These are phyloP conservation scores for Tolypeutes matacus DNA, from an alignment of 2,797 vertebrate genomes.

Conservation along the genomic window DNA sequence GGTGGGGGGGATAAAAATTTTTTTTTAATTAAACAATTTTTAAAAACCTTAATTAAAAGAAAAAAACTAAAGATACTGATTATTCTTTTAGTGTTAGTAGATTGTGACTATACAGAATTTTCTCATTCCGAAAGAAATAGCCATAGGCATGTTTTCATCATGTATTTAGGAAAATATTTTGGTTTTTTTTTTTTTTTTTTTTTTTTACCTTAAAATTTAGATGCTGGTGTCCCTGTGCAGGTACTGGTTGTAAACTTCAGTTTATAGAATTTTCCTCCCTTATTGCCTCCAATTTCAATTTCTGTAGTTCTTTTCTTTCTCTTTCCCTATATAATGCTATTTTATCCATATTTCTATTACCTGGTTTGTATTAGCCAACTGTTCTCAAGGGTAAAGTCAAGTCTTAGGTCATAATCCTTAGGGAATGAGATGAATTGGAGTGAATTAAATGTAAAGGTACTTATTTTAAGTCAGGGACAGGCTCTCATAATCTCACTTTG, in stretches of 20 bases:
- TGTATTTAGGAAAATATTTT: not conserved
- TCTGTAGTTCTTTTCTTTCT: not conserved
- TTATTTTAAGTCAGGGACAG: not conserved
- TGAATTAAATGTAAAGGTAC: not conserved
- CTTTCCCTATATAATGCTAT: not conserved
- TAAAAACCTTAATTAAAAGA: too few species aligned
- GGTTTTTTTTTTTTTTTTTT: too few species aligned
- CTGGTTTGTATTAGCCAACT: not conserved
- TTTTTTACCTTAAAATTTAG: not conserved
- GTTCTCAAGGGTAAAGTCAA: not conserved
- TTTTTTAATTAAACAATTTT: too few species aligned
- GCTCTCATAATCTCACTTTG: not conserved
- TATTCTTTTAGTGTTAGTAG: not conserved
- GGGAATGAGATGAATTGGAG: not conserved
- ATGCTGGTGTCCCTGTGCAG: not conserved
- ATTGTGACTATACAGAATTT: not conserved
- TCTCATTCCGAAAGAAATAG: not conserved
- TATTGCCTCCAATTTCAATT: not conserved
- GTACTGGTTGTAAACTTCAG: not conserved
- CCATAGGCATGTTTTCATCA: not conserved
- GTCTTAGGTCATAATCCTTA: not conserved
- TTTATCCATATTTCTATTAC: not conserved
- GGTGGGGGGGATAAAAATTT: too few species aligned
- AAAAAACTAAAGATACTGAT: not conserved
- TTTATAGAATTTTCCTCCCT: not conserved